phyloP scores from a whole-genome alignment of 2,888 invertebrate genomes.

The Poecilobothrus nobilitatus region DNA sequence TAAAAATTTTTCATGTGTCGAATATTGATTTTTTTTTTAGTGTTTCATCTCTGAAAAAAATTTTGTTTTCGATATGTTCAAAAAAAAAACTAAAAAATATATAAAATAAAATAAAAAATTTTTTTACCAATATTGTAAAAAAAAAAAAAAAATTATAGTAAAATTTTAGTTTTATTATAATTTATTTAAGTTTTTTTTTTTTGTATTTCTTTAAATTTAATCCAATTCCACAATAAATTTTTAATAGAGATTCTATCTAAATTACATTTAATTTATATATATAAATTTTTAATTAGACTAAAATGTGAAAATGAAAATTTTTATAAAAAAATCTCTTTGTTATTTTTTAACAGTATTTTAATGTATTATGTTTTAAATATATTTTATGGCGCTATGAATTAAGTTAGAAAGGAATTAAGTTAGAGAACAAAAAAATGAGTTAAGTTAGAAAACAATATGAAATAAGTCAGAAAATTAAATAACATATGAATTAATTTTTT shows the following conservation, averaged over 20 bases:
- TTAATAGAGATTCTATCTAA: neutral
- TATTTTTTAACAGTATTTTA: too few species aligned
- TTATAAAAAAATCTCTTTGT: too few species aligned
- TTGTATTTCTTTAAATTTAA: neutral
- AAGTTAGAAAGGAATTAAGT: too few species aligned
- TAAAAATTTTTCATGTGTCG: neutral
- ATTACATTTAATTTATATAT: neutral
- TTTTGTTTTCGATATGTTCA: neutral
- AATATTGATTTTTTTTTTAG: too few species aligned
- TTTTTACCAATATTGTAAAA: neutral
- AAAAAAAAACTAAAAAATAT: neutral
- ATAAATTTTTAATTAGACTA: neutral
- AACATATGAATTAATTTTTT: too few species aligned
- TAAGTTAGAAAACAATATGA: too few species aligned
- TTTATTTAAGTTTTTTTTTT: neutral
- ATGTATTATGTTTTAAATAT: too few species aligned
- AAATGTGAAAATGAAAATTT: neutral
- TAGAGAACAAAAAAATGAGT: too few species aligned
- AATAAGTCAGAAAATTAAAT: too few species aligned
- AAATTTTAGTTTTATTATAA: neutral
- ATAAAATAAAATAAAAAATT: too few species aligned
- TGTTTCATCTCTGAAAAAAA: too few species aligned
- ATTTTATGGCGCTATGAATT: too few species aligned
- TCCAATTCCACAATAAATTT: conserved; percentile 4
- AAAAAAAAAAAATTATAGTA: neutral